A percentile compares a stretch with the other conserved stretches of the same genome.
These are phyloP conservation scores for Cheracebus regulus DNA, from an alignment of 2,797 vertebrate genomes.

Conservation along the genomic window DNA sequence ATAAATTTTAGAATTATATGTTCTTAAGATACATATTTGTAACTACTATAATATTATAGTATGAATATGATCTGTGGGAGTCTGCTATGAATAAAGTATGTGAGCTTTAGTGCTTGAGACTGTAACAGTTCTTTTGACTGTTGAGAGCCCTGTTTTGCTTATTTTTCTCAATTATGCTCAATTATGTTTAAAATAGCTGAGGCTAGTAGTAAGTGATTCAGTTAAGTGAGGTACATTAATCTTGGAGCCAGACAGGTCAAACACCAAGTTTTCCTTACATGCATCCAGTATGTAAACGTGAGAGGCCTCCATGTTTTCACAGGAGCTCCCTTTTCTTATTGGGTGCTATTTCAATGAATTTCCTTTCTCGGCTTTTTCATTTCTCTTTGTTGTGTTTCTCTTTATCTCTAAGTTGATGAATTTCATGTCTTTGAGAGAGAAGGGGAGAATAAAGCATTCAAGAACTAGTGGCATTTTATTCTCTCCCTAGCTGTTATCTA, in stretches of 20 bases:
- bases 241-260: not conserved
- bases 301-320: not conserved
- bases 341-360: not conserved
- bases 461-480: not conserved
- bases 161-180: not conserved
- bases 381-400: not conserved
- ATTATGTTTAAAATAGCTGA: slow-evolving; percentile 24
- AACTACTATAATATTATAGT: not conserved
- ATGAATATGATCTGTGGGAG: not conserved
- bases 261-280: not conserved
- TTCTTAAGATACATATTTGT: not conserved
- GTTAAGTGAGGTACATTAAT: not conserved
- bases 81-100: not conserved
- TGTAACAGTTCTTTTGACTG: not conserved
- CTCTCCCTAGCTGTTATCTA: not conserved
- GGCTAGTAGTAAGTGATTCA: slow-evolving; percentile 5
- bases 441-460: not conserved
- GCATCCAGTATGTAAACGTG: not conserved
- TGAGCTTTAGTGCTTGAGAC: not conserved
- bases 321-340: not conserved
- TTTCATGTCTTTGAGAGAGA: not conserved
- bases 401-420: not conserved
- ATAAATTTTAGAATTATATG: not conserved
- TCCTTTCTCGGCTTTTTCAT: not conserved
- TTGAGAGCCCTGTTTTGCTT: slow-evolving; percentile 10